These are phyloP conservation scores for Apamea monoglypha DNA, from an alignment of 2,888 invertebrate genomes.

Conservation along the genomic window DNA sequence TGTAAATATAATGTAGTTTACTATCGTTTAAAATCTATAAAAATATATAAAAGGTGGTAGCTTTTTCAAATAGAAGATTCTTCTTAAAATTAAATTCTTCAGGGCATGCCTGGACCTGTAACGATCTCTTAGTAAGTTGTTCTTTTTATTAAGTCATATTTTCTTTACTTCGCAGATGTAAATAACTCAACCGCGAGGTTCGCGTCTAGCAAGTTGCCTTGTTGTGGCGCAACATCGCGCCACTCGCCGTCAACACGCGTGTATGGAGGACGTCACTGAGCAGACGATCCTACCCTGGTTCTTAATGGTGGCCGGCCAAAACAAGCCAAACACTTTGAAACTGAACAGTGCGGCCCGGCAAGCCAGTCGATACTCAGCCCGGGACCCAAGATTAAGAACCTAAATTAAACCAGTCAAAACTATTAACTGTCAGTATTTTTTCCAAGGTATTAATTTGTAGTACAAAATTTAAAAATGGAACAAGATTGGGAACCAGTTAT, in stretches of 20 bases:
- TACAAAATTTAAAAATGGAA: slow-evolving; percentile 78
- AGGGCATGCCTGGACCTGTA: neutral
- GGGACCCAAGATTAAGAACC: slow-evolving; percentile 91
- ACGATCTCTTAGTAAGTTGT: neutral
- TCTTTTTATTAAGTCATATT: neutral
- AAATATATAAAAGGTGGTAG: neutral
- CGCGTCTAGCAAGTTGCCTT: slow-evolving; percentile 51
- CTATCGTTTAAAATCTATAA: no score
- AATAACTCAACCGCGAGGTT: slow-evolving; percentile 33
- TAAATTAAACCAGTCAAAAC: slow-evolving; percentile 75
- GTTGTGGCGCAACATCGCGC: slow-evolving; percentile 80
- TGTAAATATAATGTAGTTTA: no score
- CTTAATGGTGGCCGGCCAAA: slow-evolving; percentile 91
- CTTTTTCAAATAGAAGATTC: neutral
- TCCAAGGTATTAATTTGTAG: slow-evolving; percentile 76
- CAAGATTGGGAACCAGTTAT: slow-evolving; percentile 77
- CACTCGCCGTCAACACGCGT: slow-evolving; percentile 77
- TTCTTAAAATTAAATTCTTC: neutral
- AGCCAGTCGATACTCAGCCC: slow-evolving; percentile 87
- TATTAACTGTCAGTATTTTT: slow-evolving; percentile 83
- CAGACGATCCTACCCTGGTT: slow-evolving; percentile 77
- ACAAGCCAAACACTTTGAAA: slow-evolving; percentile 87
- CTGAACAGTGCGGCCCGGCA: slow-evolving; percentile 88
- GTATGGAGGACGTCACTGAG: slow-evolving; percentile 82
- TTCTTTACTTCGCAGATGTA: slow-evolving; percentile 60